A percentile compares a stretch with the other conserved stretches of the same genome.
Conservation (phyloP, 2,888 invertebrate species). For the Mythimna albipuncta region DNA sequence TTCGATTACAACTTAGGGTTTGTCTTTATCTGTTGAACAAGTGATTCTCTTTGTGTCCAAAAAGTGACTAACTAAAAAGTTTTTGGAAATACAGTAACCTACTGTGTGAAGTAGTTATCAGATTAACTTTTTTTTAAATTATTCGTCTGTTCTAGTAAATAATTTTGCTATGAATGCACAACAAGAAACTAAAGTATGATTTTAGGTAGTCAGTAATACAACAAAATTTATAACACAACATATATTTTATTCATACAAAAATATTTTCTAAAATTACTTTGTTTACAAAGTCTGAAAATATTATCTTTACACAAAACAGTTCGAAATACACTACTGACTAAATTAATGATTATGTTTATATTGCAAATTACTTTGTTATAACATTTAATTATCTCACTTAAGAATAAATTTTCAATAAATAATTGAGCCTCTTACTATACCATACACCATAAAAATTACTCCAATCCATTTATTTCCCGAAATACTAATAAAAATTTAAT, state of each 20-base stretch:
- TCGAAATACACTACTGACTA: constrained; percentile 34
- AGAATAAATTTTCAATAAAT: constrained; percentile 70
- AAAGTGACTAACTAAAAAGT: background rate
- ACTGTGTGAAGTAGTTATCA: background rate
- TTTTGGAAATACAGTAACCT: background rate
- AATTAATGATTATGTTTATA: constrained; percentile 50
- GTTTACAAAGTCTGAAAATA: constrained; percentile 74
- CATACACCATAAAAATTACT: constrained; percentile 77
- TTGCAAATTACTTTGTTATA: constrained; percentile 51
- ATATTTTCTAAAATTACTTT: constrained; percentile 72
- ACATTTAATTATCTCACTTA: constrained; percentile 52
- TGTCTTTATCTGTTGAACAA: background rate
- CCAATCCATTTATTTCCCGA: constrained; percentile 68
- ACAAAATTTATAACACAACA: constrained; percentile 51
- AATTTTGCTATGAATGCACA: no score
- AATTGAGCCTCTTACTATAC: constrained; percentile 80
- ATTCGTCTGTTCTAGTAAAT: background rate
- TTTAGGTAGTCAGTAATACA: constrained; percentile 31
- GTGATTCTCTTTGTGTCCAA: background rate
- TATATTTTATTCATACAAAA: constrained; percentile 68
- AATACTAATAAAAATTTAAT: constrained; percentile 78
- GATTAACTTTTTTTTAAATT: background rate
- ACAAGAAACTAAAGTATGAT: no score
- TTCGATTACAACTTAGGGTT: constrained; percentile 8
- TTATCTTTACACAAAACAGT: constrained; percentile 55